Evolutionary conservation across 2,888 invertebrate genomes (phyloP), one percentile per base, ranked within the genome.

Genomic region (Cetonia aurata): DNA sequence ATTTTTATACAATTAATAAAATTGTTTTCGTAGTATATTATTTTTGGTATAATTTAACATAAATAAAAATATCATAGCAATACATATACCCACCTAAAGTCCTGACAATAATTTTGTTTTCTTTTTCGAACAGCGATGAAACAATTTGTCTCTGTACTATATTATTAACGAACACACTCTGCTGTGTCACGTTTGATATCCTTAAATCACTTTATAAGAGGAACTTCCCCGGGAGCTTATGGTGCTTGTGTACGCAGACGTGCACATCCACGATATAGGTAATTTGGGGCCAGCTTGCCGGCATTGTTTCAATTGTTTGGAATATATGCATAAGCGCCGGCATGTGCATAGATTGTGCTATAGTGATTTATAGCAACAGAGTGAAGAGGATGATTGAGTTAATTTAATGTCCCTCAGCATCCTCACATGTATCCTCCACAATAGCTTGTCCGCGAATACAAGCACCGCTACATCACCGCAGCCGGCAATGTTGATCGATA

Each of bases 371-470:
- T 56, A 15, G 37, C 10, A 56, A 56, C 15, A 56, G 37, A 56
- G 15, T 56, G 56, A 15, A 41, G 15, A 41, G 56, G 56, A 37
- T 56, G 56, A 56, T 56, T 56, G 56, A 42, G 56, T 56, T 56
- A 56, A 56, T 56, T 56, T 56, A 56, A 56, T 56, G 56, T 56
- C 56, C 56, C 56, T 37, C 37, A 37, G 56, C 37, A 56, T 56
- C 56, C 17, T 9, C 56, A 56, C 37, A 41, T 56, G 15, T 25
- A 25, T 25, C 25, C 25, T 25, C 25, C 4, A 25, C 25, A 56
- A 56, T 56, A 56, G 41, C 33, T 56, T 56, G 56, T 56, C 56
- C 37, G 41, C 56, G 37, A 13, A 17, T 41, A 15, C 56, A 56
- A 41, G 37, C 37, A 56, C 37, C 25, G 41, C 15, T n/a, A 56